Evolutionary conservation across 1,140 invertebrate species (phyloP).

Genomic region (Temnothorax longispinosus): DNA sequence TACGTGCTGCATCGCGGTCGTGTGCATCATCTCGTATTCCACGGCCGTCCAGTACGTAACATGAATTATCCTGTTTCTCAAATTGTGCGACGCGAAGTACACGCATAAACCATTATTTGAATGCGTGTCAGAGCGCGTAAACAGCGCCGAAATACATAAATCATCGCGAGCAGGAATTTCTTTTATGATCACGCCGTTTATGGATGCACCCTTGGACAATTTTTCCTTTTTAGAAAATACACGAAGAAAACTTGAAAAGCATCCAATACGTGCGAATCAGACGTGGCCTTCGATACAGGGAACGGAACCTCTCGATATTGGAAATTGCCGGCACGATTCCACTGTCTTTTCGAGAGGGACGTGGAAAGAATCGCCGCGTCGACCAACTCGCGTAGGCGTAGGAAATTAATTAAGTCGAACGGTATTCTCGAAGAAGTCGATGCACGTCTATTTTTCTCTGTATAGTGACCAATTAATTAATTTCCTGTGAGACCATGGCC

Average conservation of each 20-base stretch:
- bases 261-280: background rate
- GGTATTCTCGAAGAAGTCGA: slow-evolving; percentile 59
- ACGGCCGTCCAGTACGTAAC: slow-evolving; percentile 42
- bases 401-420: slow-evolving; percentile 64
- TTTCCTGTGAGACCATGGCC: slow-evolving; percentile 27
- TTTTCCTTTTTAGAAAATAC: background rate
- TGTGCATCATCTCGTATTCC: slow-evolving; percentile 55
- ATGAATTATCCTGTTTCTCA: slow-evolving; percentile 51
- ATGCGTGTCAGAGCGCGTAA: slow-evolving; percentile 38
- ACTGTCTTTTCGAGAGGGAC: slow-evolving; percentile 34
- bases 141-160: slow-evolving; percentile 29
- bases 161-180: background rate
- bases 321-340: background rate
- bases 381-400: slow-evolving; percentile 56
- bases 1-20: slow-evolving; percentile 47
- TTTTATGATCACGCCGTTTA: too few species aligned
- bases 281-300: background rate
- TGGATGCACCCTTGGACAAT: background rate
- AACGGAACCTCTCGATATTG: background rate
- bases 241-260: background rate
- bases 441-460: slow-evolving; percentile 41
- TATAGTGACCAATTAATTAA: slow-evolving; percentile 66
- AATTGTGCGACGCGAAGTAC: slow-evolving; percentile 34
- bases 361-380: slow-evolving; percentile 30
- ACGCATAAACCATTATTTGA: slow-evolving; percentile 45